phyloP scores from a whole-genome alignment of 2,797 vertebrate genomes.

The Enoplosus armatus region DNA sequence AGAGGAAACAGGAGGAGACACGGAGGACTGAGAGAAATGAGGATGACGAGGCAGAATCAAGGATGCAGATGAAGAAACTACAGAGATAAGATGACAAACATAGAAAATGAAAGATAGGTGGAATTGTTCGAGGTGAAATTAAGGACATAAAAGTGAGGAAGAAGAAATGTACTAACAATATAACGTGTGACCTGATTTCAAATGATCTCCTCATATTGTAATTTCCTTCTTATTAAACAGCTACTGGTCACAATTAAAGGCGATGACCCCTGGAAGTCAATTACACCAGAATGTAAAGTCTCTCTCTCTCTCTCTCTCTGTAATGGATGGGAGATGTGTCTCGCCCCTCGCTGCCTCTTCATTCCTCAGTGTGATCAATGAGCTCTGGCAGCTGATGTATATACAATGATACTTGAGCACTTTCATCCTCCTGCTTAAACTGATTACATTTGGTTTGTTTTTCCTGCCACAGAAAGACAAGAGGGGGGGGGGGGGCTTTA shows the following conservation, averaged over 20 bases:
- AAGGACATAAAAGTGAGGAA: no score
- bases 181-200: slow-evolving; percentile 7
- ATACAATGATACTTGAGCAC: slow-evolving; percentile 25
- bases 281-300: background rate
- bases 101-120: no score
- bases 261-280: slow-evolving; percentile 1
- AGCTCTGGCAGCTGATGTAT: slow-evolving; percentile 32
- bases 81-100: no score
- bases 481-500: background rate
- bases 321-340: slow-evolving; percentile 27
- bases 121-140: no score
- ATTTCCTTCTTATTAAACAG: slow-evolving; percentile 22
- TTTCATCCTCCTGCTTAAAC: slow-evolving; percentile 13
- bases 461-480: background rate
- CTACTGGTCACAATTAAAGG: slow-evolving; percentile 18
- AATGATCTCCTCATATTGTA: background rate
- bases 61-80: no score
- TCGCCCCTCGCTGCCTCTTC: slow-evolving; percentile 5
- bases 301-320: slow-evolving; percentile 1
- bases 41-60: background rate
- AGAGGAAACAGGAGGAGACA: background rate
- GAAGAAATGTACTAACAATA: background rate
- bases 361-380: slow-evolving; percentile 36
- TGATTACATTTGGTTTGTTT: slow-evolving; percentile 21
- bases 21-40: background rate